These are phyloP conservation scores for Microplitis mediator DNA, from an alignment of 1,140 invertebrate genomes.

Conservation along the genomic window DNA sequence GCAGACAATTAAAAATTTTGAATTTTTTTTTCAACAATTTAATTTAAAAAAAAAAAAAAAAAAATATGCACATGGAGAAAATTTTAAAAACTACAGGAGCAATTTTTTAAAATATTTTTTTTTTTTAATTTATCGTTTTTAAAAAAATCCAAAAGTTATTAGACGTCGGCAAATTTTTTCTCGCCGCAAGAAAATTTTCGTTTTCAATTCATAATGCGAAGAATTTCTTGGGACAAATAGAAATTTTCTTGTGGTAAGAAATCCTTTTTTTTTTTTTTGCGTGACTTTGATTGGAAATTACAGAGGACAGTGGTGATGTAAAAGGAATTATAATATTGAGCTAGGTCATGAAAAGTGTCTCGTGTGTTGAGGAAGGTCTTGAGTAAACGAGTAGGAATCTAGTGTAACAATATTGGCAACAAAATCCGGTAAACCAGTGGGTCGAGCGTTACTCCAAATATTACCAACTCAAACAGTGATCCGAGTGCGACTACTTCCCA, in stretches of 20 bases:
- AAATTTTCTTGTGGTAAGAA: too few relatives aligned
- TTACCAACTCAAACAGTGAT: conserved; percentile 56
- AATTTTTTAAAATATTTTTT: too few relatives aligned
- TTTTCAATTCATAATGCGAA: neutral
- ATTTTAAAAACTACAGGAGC: too few relatives aligned
- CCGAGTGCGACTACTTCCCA: conserved; percentile 40
- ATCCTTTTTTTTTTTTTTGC: too few relatives aligned
- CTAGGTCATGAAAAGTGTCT: conserved; percentile 12
- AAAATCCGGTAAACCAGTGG: conserved; percentile 51
- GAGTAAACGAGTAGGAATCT: conserved; percentile 36
- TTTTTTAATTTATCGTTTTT: too few relatives aligned
- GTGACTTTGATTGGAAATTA: neutral
- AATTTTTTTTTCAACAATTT: too few relatives aligned
- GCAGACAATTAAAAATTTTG: too few relatives aligned
- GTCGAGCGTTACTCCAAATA: conserved; percentile 55
- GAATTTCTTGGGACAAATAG: neutral
- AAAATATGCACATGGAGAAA: too few relatives aligned
- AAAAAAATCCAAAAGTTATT: too few relatives aligned
- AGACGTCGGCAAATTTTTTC: too few relatives aligned
- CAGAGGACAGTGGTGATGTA: neutral
- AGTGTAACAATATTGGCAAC: conserved; percentile 52
- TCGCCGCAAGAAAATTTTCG: too few relatives aligned
- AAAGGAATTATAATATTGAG: conserved; percentile 29
- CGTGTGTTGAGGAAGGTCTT: conserved; percentile 26
- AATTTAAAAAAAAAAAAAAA: too few relatives aligned